Percentiles rank a stretch among this genome's conserved stretches.
These are phyloP conservation scores for Cinclus cinclus DNA, from an alignment of 2,113 vertebrate genomes.

Conservation along the genomic window DNA sequence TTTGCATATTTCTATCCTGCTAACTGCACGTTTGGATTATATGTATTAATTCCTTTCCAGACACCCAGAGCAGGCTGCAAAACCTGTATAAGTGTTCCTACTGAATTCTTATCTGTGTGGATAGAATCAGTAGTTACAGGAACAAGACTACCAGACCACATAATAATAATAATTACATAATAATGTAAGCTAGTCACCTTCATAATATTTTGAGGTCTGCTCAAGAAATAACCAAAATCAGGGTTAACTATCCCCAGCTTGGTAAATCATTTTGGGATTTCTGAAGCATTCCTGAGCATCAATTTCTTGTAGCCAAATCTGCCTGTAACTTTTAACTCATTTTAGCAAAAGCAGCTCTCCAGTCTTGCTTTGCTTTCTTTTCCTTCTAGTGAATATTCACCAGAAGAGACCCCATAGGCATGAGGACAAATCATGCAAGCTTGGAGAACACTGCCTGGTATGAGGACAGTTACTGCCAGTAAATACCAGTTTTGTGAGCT, in stretches of 20 bases:
- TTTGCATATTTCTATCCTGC: background rate
- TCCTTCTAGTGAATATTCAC: background rate
- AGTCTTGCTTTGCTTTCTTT: background rate
- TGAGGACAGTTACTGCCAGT: background rate
- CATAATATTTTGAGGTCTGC: background rate
- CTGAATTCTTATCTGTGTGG: background rate
- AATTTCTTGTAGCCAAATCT: background rate
- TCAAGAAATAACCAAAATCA: background rate
- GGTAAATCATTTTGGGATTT: background rate
- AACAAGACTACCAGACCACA: background rate
- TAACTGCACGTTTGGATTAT: background rate
- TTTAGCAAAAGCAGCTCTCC: background rate
- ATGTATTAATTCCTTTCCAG: background rate
- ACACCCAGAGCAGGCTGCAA: background rate
- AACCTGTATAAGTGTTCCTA: background rate
- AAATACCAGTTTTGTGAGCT: background rate
- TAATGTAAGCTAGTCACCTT: background rate
- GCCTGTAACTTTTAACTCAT: background rate
- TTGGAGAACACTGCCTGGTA: background rate
- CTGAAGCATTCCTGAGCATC: background rate
- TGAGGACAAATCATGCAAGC: fast-evolving
- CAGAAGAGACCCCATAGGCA: background rate
- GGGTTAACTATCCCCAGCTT: background rate
- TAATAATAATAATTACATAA: too few relatives aligned
- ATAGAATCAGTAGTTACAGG: background rate